Base-by-base conservation (phyloP, 2,113 vertebrate genomes). In the Hiodon alosoides region DNA sequence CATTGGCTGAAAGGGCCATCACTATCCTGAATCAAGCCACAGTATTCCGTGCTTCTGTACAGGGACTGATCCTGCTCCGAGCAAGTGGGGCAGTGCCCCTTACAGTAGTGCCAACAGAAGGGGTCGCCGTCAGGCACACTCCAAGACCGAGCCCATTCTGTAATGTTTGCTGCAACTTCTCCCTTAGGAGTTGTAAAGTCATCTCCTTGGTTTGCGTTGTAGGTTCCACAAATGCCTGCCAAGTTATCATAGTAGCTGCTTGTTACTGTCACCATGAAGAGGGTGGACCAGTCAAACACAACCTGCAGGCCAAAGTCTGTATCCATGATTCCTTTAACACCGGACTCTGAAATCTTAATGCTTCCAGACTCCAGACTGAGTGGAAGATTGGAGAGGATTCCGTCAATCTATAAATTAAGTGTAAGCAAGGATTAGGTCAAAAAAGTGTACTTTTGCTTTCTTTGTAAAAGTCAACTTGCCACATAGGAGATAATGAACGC, bases 151-250 rank as follows among this genome's bases (percentile, higher is more conserved):
- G 90, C 92, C 90, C 91, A 94, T 2, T 70, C 48, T 3, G 85
- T 50, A 0, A 85, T 5, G 0, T 85, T 83, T 6, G 85, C 5
- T 0, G 76, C 11, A 7, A 3, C 0, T 0, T 81, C 75, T 0
- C 79, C 79, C 0, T 81, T 80, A 0, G 71, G n/a, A 3, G 80
- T 71, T 0, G 67, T 77, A 54, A 81, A 0, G 59, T 94, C 91
- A 0, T 94, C 91, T 0, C 3, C 4, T 0, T 51, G 1, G 7
- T 90, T 58, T 2, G 74, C 69, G 62, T 91, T 92, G 83, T 92
- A 92, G 85, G 90, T 88, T 50, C 93, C 93, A 0, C 93, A 94
- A 54, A 95, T 86, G 17, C 93, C 93, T 0, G 76, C 84, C 0
- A 87, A 82, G 0, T 86, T 84, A 0, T 52, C 47, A 0, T 86